A percentile compares a stretch with the other conserved stretches of the same genome.
phyloP scores from a whole-genome alignment of 1,140 invertebrate genomes.

The Agrypnia vestita region DNA sequence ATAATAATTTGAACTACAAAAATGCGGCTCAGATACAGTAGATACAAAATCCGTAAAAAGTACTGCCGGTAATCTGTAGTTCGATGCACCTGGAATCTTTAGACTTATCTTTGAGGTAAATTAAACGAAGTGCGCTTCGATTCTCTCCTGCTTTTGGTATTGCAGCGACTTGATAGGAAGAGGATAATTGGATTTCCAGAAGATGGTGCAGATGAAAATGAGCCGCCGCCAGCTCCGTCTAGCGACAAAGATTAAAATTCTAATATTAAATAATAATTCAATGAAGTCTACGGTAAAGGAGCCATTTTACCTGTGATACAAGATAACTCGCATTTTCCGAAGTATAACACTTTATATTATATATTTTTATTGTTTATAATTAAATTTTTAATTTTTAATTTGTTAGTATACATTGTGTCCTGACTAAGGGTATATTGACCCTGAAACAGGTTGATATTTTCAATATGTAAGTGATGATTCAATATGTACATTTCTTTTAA shows the following conservation, averaged over 20 bases:
- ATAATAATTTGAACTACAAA: not conserved
- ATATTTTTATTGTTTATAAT: no score
- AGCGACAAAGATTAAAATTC: constrained; percentile 57
- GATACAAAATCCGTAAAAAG: not conserved
- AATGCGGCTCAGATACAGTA: not conserved
- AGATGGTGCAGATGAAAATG: constrained; percentile 51
- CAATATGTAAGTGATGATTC: no score
- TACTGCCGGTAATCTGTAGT: not conserved
- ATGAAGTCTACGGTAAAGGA: constrained; percentile 28
- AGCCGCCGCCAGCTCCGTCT: constrained; percentile 44
- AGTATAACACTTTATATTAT: not conserved
- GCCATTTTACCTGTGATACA: constrained; percentile 17
- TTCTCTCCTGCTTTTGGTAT: not conserved
- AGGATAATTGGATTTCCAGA: constrained; percentile 50
- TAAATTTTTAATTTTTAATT: no score
- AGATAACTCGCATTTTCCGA: not conserved
- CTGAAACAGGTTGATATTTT: no score
- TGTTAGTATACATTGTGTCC: no score
- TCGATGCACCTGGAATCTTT: not conserved
- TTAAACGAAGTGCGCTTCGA: not conserved
- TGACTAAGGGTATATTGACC: no score
- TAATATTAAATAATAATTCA: constrained; percentile 53
- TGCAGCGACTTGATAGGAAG: constrained; percentile 11
- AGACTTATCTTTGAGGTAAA: no score
- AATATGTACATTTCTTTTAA: no score